Evolutionary conservation across 2,113 vertebrate genomes (phyloP).

Genomic region (Sclerurus mexicanus): DNA sequence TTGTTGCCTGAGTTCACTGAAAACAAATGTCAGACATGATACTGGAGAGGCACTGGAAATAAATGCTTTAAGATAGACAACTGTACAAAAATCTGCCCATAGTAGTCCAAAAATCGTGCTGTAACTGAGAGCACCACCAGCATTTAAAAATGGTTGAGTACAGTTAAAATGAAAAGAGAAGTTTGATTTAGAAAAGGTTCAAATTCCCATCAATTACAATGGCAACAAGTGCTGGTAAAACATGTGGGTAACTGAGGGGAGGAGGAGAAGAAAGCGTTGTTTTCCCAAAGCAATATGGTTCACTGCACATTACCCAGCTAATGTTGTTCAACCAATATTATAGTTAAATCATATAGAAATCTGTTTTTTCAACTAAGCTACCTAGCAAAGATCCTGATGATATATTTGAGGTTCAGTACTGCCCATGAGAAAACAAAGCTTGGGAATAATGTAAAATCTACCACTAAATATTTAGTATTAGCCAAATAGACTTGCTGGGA

Average conservation of each 20-base stretch:
- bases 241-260: neutral
- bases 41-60: neutral
- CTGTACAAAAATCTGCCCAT: neutral
- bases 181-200: neutral
- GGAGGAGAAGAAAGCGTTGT: neutral
- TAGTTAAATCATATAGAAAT: neutral
- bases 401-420: neutral
- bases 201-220: neutral
- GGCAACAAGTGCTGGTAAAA: neutral
- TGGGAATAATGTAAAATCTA: conserved; percentile 23
- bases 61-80: neutral
- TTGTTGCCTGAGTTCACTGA: neutral
- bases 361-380: neutral
- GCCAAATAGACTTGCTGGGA: neutral
- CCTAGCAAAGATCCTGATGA: neutral
- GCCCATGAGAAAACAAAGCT: conserved; percentile 28
- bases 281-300: neutral
- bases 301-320: neutral
- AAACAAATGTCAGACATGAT: neutral
- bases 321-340: neutral
- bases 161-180: neutral
- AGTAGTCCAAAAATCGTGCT: neutral
- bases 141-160: neutral
- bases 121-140: neutral
- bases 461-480: neutral